A percentile compares a stretch with the other conserved stretches of the same genome.
Evolutionary conservation across 2,797 vertebrate species (phyloP).

Genomic region (Coendou prehensilis): DNA sequence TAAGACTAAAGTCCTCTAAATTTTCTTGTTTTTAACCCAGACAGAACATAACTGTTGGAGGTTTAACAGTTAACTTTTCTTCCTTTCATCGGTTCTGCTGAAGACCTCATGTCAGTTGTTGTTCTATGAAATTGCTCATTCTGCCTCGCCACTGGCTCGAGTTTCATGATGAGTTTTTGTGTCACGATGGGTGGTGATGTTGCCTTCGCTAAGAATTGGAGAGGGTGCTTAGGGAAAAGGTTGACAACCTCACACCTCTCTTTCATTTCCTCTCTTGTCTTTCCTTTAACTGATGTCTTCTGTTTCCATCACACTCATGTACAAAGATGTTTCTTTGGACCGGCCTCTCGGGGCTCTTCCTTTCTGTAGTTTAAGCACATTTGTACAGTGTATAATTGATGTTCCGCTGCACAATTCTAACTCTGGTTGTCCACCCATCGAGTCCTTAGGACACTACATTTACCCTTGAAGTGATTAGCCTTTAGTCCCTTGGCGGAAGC

Average conservation of each 20-base stretch:
- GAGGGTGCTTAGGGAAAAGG: constrained; percentile 73
- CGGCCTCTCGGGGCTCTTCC: background rate
- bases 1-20: background rate
- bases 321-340: constrained; percentile 58
- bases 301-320: constrained; percentile 55
- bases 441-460: background rate
- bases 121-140: constrained; percentile 79
- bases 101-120: constrained; percentile 79
- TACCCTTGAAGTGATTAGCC: constrained; percentile 13
- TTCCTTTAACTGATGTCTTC: constrained; percentile 74
- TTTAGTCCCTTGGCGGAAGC: background rate
- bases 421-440: background rate
- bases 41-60: constrained; percentile 65
- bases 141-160: constrained; percentile 72
- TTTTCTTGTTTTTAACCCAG: constrained; percentile 43
- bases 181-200: constrained; percentile 45
- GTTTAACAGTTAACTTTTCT: constrained; percentile 78
- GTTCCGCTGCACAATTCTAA: background rate
- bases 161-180: constrained; percentile 85
- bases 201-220: constrained; percentile 71
- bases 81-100: constrained; percentile 67
- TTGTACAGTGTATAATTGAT: background rate
- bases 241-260: constrained; percentile 76
- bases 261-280: constrained; percentile 83
- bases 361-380: background rate